Evolutionary conservation across 2,113 vertebrate genomes (phyloP).

Genomic region (Coturnix japonica): DNA sequence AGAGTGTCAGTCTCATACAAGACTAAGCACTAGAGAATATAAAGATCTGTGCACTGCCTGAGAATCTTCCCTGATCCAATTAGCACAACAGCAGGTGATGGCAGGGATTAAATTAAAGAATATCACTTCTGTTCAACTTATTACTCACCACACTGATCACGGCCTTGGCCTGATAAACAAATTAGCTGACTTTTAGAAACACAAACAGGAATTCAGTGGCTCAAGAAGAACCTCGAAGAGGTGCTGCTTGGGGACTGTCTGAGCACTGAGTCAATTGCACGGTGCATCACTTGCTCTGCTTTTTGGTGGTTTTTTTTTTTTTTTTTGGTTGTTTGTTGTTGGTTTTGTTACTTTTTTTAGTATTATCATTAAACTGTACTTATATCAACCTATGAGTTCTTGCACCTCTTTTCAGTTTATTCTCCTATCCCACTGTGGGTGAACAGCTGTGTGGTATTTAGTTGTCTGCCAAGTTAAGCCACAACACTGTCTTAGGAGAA

Average conservation of each 20-base stretch:
- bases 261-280: background rate
- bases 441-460: background rate
- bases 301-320: background rate
- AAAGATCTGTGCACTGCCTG: background rate
- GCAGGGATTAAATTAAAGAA: background rate
- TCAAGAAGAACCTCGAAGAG: background rate
- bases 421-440: background rate
- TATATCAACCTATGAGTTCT: background rate
- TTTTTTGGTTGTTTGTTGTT: background rate
- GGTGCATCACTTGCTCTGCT: background rate
- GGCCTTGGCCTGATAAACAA: background rate
- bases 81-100: background rate
- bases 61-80: background rate
- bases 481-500: background rate
- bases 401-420: background rate
- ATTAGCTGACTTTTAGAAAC: background rate
- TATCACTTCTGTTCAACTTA: background rate
- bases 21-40: background rate
- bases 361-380: background rate
- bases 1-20: background rate
- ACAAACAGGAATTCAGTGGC: background rate
- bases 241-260: background rate
- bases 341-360: background rate
- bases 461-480: background rate
- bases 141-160: background rate